These are phyloP conservation scores for Drosophila ironensis DNA, from an alignment of 1,140 invertebrate genomes.

Conservation along the genomic window DNA sequence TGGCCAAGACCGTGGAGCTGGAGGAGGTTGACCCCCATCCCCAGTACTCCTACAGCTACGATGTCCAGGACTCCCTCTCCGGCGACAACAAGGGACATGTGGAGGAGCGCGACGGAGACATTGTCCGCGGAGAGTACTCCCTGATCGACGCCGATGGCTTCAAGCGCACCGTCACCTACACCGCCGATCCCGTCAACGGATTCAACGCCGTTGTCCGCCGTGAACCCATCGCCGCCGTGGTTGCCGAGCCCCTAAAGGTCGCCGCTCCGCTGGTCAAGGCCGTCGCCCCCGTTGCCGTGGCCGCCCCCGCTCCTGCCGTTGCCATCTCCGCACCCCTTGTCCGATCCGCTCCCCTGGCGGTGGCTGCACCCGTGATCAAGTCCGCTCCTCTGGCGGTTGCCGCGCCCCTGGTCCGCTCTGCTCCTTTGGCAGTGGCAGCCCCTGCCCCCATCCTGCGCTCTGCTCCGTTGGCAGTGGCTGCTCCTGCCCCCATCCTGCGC, in stretches of 20 bases:
- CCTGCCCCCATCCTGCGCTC: slow-evolving; percentile 49
- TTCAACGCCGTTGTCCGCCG: slow-evolving; percentile 81
- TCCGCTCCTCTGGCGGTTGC: slow-evolving; percentile 49
- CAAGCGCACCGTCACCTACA: slow-evolving; percentile 79
- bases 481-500: slow-evolving; percentile 19
- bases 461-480: slow-evolving; percentile 60
- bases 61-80: slow-evolving; percentile 83
- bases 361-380: slow-evolving; percentile 33
- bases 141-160: slow-evolving; percentile 78
- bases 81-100: slow-evolving; percentile 84
- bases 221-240: slow-evolving; percentile 69
- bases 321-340: slow-evolving; percentile 57
- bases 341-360: slow-evolving; percentile 57
- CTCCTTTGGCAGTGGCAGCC: slow-evolving; percentile 55
- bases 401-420: slow-evolving; percentile 57
- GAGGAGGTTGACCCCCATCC: slow-evolving; percentile 80
- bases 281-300: slow-evolving; percentile 64
- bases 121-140: slow-evolving; percentile 81
- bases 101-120: slow-evolving; percentile 84
- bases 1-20: slow-evolving; percentile 66
- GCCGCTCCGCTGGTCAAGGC: slow-evolving; percentile 42
- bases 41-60: slow-evolving; percentile 83
- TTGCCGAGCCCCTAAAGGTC: slow-evolving; percentile 60
- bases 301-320: slow-evolving; percentile 37
- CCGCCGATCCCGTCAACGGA: slow-evolving; percentile 72